Base-by-base conservation (phyloP, 2,888 invertebrate genomes). In the Furcula furcula region DNA sequence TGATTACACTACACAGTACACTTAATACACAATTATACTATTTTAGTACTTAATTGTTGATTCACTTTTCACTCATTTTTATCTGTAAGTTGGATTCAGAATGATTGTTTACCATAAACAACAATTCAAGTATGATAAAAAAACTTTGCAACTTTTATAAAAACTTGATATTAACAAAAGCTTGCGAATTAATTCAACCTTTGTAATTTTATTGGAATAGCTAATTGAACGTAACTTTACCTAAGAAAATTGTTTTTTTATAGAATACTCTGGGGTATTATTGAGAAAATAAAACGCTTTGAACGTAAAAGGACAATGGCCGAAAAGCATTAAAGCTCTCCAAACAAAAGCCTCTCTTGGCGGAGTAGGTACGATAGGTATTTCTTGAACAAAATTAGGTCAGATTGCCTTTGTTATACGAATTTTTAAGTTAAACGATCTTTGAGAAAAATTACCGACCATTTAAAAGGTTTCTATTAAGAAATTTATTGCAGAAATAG, bases 1-100 rank as follows among this genome's bases (percentile, higher is more conserved):
- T 18, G 6, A 18, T 26, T 44, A 34, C 34, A 45, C 44, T 45
- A 46, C 46, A 49, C 47, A 51, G 46, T 46, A n/a, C n/a, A n/a
- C n/a, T n/a, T n/a, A n/a, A n/a, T n/a, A n/a, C n/a, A n/a, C n/a
- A n/a, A n/a, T n/a, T n/a, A n/a, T n/a, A n/a, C n/a, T n/a, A n/a
- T n/a, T n/a, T n/a, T n/a, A n/a, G n/a, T n/a, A n/a, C n/a, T n/a
- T n/a, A n/a, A n/a, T 7, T 3, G 22, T 11, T 11, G 10, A 22
- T 35, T 40, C 26, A 30, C 25, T 36, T 27, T 34, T 39, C 14
- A 13, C 19, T 29, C 56, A 54, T 51, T 40, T 33, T 44, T 38
- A 7, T 28, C 9, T 32, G 30, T 18, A 34, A 34, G 26, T 27
- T 12, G 12, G 12, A 14, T 15, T 15, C 6, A 14, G 23, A 15